Conservation (phyloP, 2,797 vertebrate genomes). For the Sebastes nivosus region DNA sequence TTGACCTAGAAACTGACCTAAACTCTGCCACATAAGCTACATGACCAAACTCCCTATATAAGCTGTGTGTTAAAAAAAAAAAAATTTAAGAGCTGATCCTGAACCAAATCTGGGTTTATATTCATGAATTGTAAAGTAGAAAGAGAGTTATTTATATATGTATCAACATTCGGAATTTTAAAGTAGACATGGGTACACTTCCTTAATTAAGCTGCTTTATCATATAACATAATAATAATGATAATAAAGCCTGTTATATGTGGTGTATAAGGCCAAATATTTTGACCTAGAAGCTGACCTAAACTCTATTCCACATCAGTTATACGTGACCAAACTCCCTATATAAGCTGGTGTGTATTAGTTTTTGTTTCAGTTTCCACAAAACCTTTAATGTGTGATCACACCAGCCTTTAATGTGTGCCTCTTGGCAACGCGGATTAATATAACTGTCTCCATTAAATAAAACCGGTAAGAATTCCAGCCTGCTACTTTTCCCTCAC, state of each 20-base stretch:
- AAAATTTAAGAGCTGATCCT: neutral
- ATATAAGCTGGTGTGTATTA: neutral
- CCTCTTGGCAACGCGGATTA: constrained; percentile 51
- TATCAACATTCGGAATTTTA: neutral
- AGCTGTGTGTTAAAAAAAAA: neutral
- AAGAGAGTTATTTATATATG: neutral
- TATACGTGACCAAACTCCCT: constrained; percentile 37
- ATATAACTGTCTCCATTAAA: constrained; percentile 57
- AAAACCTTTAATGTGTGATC: neutral
- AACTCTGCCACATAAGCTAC: constrained; percentile 30
- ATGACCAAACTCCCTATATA: constrained; percentile 29
- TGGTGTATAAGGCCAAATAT: neutral
- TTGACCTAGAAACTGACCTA: constrained; percentile 4
- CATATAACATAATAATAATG: neutral
- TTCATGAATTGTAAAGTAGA: neutral
- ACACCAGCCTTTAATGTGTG: neutral
- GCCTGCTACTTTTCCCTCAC: constrained; percentile 40
- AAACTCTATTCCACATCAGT: constrained; percentile 18
- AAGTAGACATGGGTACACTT: neutral
- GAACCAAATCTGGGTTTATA: neutral
- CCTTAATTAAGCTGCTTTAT: neutral
- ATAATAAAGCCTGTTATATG: neutral
- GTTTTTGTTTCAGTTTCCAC: constrained; percentile 24
- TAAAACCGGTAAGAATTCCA: constrained; percentile 52
- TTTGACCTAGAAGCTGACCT: constrained; percentile 7